Evolutionary conservation across 1,140 invertebrate species (phyloP).

Genomic region (Pomphorhynchus laevis): DNA sequence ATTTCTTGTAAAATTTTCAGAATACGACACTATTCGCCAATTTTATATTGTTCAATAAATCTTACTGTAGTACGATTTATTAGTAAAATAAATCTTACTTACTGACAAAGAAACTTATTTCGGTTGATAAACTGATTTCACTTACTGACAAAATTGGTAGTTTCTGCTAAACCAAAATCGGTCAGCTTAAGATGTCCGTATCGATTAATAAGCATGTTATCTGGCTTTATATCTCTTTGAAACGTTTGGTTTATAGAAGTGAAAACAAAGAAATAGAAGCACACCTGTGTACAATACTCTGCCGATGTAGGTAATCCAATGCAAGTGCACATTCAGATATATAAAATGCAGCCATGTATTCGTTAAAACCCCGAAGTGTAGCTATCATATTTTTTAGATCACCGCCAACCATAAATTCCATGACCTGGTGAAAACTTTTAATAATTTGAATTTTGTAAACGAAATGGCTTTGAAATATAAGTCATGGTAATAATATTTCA

Average conservation of each 20-base stretch:
- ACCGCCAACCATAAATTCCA: constrained; percentile 84
- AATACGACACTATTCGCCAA: too few relatives aligned
- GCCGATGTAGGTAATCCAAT: constrained; percentile 18
- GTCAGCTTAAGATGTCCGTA: constrained; percentile 20
- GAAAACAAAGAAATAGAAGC: not conserved
- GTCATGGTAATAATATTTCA: too few relatives aligned
- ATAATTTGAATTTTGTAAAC: too few relatives aligned
- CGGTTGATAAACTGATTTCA: too few relatives aligned
- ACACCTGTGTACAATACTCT: constrained; percentile 19
- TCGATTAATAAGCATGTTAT: constrained; percentile 20
- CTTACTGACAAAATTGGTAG: too few relatives aligned
- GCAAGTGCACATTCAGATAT: constrained; percentile 18
- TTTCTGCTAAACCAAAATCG: constrained; percentile 17
- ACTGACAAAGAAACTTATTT: too few relatives aligned
- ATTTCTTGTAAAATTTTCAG: too few relatives aligned
- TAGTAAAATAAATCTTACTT: too few relatives aligned
- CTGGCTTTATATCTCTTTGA: constrained; percentile 19
- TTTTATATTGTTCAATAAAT: too few relatives aligned
- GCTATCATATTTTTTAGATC: constrained; percentile 58
- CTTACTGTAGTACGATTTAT: too few relatives aligned
- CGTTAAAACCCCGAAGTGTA: constrained; percentile 52
- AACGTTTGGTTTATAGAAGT: not conserved
- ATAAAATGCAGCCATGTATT: constrained; percentile 31
- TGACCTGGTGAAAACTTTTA: constrained; percentile 67
- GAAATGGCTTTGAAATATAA: too few relatives aligned